phyloP scores from a whole-genome alignment of 2,888 invertebrate genomes.

The Luperina nickerlii region DNA sequence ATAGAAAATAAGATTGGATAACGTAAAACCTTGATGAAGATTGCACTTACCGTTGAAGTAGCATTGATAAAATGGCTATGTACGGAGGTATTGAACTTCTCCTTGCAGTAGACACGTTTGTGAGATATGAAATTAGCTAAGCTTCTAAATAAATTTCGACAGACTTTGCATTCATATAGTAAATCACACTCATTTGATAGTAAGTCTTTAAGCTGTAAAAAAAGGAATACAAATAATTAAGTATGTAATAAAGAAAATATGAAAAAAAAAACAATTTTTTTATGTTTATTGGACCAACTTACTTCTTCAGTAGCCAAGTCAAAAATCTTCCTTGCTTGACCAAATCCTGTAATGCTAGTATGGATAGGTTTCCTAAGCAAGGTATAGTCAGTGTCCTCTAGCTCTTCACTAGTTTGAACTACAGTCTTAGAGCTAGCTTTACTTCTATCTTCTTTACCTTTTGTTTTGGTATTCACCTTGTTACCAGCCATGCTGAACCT shows the following conservation, averaged over 20 bases:
- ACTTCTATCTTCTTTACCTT: slow-evolving; percentile 83
- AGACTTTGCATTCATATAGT: slow-evolving; percentile 97
- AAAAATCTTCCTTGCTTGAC: slow-evolving; percentile 93
- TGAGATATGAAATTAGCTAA: slow-evolving; percentile 97
- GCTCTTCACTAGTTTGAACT: slow-evolving; percentile 80
- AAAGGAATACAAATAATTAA: slow-evolving; percentile 21
- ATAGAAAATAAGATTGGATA: slow-evolving; percentile 10
- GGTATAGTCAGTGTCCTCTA: slow-evolving; percentile 89
- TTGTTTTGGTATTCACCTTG: slow-evolving; percentile 84
- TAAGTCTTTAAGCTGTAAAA: slow-evolving; percentile 92
- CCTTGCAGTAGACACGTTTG: slow-evolving; percentile 95
- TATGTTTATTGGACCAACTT: slow-evolving; percentile 66
- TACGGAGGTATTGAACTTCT: slow-evolving; percentile 87
- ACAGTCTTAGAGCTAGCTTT: slow-evolving; percentile 78
- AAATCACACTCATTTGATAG: slow-evolving; percentile 96
- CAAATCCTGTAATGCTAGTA: slow-evolving; percentile 92
- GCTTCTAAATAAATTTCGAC: slow-evolving; percentile 96
- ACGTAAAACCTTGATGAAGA: neutral
- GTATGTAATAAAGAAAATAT: neutral
- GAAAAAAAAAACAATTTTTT: neutral
- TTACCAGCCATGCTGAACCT: slow-evolving; percentile 84
- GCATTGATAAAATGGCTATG: slow-evolving; percentile 86
- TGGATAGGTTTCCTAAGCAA: slow-evolving; percentile 92
- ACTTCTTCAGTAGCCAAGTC: slow-evolving; percentile 95
- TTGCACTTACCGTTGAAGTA: slow-evolving; percentile 84